These are phyloP conservation scores for Anguilla megastoma DNA, from an alignment of 2,797 vertebrate genomes.

Conservation along the genomic window DNA sequence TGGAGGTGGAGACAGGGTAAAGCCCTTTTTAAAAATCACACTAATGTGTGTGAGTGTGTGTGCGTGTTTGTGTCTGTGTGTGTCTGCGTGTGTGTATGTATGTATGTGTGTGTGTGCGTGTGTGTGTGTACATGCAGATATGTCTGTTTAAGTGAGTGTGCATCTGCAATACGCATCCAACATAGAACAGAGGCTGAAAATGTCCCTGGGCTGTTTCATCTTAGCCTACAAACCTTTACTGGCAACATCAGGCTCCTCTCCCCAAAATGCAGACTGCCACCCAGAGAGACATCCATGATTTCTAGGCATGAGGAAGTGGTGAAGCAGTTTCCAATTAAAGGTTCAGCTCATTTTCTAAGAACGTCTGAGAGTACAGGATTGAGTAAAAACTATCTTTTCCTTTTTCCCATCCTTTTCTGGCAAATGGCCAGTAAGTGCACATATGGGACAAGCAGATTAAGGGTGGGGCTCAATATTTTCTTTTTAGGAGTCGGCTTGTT, in stretches of 20 bases:
- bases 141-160: background rate
- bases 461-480: background rate
- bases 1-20: background rate
- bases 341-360: background rate
- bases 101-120: background rate
- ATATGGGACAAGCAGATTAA: slow-evolving; percentile 35
- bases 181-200: background rate
- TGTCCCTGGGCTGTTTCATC: background rate
- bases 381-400: background rate
- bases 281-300: background rate
- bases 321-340: slow-evolving; percentile 20
- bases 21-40: background rate
- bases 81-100: background rate
- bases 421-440: slow-evolving; percentile 35
- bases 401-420: background rate
- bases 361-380: background rate
- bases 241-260: background rate
- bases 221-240: background rate
- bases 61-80: background rate
- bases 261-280: background rate
- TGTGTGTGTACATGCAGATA: background rate
- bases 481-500: background rate
- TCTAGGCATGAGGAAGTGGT: slow-evolving; percentile 6
- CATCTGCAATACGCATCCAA: background rate
- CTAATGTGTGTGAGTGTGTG: background rate